Conservation (phyloP, 2,113 vertebrate species). For the Strigops habroptila region DNA sequence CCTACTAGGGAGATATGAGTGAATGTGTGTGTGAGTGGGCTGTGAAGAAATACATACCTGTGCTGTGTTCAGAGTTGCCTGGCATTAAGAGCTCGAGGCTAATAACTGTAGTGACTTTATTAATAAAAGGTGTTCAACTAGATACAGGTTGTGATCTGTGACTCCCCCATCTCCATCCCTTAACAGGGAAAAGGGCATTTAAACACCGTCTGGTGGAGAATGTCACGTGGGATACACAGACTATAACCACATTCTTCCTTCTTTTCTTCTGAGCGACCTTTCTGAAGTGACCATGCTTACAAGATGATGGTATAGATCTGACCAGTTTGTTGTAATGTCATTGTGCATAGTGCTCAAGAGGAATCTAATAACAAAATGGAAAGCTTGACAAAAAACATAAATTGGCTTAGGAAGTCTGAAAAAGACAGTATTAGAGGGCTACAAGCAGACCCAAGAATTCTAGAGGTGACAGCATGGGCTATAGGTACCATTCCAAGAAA, state of each 20-base stretch:
- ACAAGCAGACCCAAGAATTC: not conserved
- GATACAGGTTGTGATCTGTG: not conserved
- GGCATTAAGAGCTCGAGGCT: not conserved
- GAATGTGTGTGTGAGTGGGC: not conserved
- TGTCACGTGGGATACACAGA: not conserved
- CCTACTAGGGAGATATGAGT: not conserved
- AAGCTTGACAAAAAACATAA: not conserved
- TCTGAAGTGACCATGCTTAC: not conserved
- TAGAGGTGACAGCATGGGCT: not conserved
- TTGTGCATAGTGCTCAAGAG: not conserved
- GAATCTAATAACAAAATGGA: not conserved
- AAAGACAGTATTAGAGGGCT: not conserved
- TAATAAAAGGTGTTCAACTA: not conserved
- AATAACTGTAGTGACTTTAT: not conserved
- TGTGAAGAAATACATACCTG: not conserved
- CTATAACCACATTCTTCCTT: not conserved
- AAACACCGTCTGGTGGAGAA: not conserved
- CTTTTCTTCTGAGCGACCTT: not conserved
- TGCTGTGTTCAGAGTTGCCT: not conserved
- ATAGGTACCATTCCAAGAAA: not conserved
- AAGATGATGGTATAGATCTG: not conserved
- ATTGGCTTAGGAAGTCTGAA: not conserved
- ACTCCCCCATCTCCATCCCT: not conserved
- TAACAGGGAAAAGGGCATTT: not conserved
- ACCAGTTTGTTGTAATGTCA: not conserved